phyloP scores from a whole-genome alignment of 53 echinoderm and acorn worm genomes.

The Paracentrotus lividus region DNA sequence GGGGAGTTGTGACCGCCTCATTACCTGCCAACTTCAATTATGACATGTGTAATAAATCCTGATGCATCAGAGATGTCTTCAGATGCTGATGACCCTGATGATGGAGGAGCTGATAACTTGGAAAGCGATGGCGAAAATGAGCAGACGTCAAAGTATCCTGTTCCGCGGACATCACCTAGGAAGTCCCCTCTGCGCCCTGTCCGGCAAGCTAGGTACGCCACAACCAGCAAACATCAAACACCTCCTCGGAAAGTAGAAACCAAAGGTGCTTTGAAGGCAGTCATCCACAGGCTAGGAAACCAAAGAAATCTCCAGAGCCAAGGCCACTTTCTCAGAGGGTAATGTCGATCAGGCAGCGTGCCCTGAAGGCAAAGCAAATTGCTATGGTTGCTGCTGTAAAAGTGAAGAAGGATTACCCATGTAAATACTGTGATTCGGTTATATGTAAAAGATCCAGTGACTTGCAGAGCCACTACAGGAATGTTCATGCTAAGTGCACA shows the following conservation, averaged over 20 bases:
- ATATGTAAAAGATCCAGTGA: conserved; percentile 74
- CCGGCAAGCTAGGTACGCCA: background rate
- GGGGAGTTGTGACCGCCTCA: no score
- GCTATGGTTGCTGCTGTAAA: conserved; percentile 60
- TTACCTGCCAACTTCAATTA: no score
- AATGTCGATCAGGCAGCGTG: conserved; percentile 69
- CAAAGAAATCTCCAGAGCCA: conserved; percentile 57
- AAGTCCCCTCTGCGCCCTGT: background rate
- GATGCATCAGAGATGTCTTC: conserved; percentile 49
- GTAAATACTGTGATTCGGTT: conserved; percentile 77
- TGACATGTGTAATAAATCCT: no score
- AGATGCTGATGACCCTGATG: conserved; percentile 4
- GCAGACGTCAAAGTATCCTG: background rate
- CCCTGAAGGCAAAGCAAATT: conserved; percentile 75
- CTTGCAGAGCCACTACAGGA: conserved; percentile 73
- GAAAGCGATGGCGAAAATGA: conserved; percentile 52
- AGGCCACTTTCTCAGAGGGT: conserved; percentile 33
- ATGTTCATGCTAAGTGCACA: conserved; percentile 83
- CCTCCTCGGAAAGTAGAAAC: conserved; percentile 75
- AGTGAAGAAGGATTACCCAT: conserved; percentile 74
- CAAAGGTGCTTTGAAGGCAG: conserved; percentile 84
- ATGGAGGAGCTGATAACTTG: background rate
- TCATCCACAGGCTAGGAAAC: conserved; percentile 69
- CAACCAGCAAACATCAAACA: background rate
- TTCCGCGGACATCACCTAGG: background rate